Percentiles rank a stretch among this genome's conserved stretches.
Evolutionary conservation across 1,140 invertebrate genomes (phyloP).

Genomic region (Heterodera carotae): DNA sequence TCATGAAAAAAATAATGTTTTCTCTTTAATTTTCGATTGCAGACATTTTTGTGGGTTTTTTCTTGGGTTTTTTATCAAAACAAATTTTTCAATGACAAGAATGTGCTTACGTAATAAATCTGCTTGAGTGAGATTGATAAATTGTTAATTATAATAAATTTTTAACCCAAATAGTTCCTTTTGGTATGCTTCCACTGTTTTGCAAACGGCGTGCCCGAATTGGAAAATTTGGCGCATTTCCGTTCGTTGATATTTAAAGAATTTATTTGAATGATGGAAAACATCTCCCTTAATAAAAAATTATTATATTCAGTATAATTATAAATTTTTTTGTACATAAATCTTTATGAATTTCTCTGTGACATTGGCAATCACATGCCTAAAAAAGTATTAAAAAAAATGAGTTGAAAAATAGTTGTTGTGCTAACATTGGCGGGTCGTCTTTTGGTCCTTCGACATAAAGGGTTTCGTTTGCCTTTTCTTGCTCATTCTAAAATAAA

Average conservation of each 20-base stretch:
- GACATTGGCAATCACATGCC: neutral
- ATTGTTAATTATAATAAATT: neutral
- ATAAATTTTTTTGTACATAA: neutral
- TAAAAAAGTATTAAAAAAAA: neutral
- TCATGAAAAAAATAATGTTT: no score
- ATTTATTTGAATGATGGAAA: neutral
- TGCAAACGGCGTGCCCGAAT: neutral
- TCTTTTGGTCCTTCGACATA: no score
- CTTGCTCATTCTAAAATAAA: no score
- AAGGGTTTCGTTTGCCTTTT: no score
- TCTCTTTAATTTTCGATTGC: no score
- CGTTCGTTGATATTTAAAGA: neutral
- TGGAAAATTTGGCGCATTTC: conserved; percentile 1
- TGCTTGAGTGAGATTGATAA: no score
- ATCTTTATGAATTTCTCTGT: neutral
- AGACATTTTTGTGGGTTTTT: no score
- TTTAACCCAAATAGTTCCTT: neutral
- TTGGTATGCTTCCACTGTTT: neutral
- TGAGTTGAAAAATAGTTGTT: neutral
- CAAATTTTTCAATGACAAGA: no score
- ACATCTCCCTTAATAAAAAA: neutral
- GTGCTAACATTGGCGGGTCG: no score
- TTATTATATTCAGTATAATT: neutral
- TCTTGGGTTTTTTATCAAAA: no score
- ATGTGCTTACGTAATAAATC: no score